Base-by-base conservation (phyloP, 2,888 invertebrate genomes). In the Crioceris asparagi region DNA sequence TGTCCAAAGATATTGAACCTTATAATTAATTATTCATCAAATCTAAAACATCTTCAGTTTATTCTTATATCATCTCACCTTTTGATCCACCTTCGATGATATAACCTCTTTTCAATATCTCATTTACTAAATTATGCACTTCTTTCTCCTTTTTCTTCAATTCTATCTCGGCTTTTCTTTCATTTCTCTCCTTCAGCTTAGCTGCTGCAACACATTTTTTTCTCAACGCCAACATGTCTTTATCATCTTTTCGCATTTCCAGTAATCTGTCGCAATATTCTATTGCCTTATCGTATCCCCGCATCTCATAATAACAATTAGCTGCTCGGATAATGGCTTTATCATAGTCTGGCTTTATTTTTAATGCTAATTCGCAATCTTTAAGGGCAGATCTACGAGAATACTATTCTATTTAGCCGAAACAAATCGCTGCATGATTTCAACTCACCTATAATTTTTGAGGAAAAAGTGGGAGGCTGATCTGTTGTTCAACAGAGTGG, bases 401-500 rank as follows among this genome's bases (percentile, higher is more conserved):
- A 3, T 18, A 12, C 11, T 4, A n/a, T n/a, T n/a, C 26, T 26
- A 3, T 3, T 4, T 3, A 11, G 3, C 26, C n/a, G 26, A 26
- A 25, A 25, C 25, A 29, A 5, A 23, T 17, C 34, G 12, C 21
- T 33, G 27, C 3, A 8, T 29, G 18, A 8, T 32, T 31, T 34
- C 37, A 17, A 29, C 38, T 46, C 60, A 72, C 70, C 85, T 68
- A 61, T 77, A 83, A 61, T 87, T 90, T 62, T 87, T 77, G 18
- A 96, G 60, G 57, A 83, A 79, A 59, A 73, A 92, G 54, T 96
- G 83, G 0, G 90, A 75, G 0, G 94, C 91, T 2, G 94, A 85
- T 43, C 97, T 72, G 59, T 98, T 98, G 53, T 91, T 90, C 54
- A 88, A 84, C 10, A 98, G 69, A 40, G 79, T 78, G 5, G 92